Evolutionary conservation across 1,140 invertebrate species (phyloP).

Genomic region (Eciton burchellii): DNA sequence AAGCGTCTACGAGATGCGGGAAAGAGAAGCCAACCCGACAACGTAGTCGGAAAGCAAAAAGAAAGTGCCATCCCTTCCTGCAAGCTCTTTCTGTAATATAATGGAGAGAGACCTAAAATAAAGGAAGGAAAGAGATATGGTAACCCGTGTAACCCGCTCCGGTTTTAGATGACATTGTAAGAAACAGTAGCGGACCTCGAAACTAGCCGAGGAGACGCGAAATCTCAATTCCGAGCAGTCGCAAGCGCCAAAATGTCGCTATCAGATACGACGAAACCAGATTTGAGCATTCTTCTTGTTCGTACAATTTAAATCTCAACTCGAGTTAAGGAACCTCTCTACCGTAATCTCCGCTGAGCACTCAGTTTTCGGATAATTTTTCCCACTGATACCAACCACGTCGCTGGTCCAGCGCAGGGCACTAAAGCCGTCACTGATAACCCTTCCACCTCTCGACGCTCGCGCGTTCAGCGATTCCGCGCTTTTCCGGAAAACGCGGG

Average conservation of each 20-base stretch:
- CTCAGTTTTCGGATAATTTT: not conserved
- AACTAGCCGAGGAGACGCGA: not conserved
- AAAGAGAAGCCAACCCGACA: not conserved
- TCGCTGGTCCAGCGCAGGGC: not conserved
- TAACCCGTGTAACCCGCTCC: not conserved
- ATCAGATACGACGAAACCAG: not conserved
- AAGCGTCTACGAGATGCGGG: not conserved
- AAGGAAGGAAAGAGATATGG: not conserved
- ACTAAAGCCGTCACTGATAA: slow-evolving; percentile 16
- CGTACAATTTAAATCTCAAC: not conserved
- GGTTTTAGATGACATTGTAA: not conserved
- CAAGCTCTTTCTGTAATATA: slow-evolving; percentile 6
- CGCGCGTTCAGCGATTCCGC: not conserved
- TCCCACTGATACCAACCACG: not conserved
- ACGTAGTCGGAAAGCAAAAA: not conserved
- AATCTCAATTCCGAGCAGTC: slow-evolving; percentile 4
- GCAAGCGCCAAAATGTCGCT: not conserved
- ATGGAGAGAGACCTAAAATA: no score
- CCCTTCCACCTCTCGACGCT: not conserved
- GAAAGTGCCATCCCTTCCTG: not conserved
- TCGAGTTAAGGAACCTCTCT: not conserved
- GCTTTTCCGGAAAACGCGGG: slow-evolving; percentile 28
- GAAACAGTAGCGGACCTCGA: not conserved
- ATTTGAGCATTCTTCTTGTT: not conserved
- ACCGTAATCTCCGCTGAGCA: slow-evolving; percentile 2